Evolutionary conservation across 2,888 invertebrate genomes (phyloP), one percentile per base, ranked within the genome.

Genomic region (Drosophila atripex): DNA sequence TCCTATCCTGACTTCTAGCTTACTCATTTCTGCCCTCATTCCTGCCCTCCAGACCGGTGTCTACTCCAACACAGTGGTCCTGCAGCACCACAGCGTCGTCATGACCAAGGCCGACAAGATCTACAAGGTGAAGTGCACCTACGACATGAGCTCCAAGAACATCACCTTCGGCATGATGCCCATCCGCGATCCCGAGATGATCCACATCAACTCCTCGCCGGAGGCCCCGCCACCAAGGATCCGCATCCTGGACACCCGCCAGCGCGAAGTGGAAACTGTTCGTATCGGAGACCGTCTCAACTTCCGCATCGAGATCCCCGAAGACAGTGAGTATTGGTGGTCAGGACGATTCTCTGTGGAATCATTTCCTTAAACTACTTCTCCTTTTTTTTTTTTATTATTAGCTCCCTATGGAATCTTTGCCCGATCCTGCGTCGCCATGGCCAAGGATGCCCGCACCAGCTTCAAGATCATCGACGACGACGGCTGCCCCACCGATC

Each of bases 131-230:
- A 97, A 98, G 91, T 98, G 98, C 90, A 98, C 98, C 6, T 98
- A 98, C 92, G 98, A 98, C 91, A 98, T 98, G 96, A 97, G 97
- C 76, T 97, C 98, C 18, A 97, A 97, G 93, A 98, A 98, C 92
- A 97, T 98, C 84, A 97, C 98, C 35, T 98, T 98, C 93, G 98
- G 98, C 93, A 97, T 98, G 97, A 97, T 97, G 95, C 98, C 98
- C 75, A 97, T 98, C 92, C 95, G 96, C 91, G 98, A 98, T 92
- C 97, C 97, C 68, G 98, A 98, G 92, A 98, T 97, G 96, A 97
- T 98, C 89, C 97, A 97, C 90, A 97, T 98, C 91, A 98, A 97
- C 28, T 97, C 97, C 35, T 97, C 98, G 16, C 98, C 98, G 0
- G 97, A 97, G 92, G 98, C 98, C 23, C 98, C 98, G 47, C 96